A percentile compares a stretch with the other conserved stretches of the same genome.
Evolutionary conservation across 2,113 vertebrate species (phyloP).

Genomic region (Pterophyllum scalare): DNA sequence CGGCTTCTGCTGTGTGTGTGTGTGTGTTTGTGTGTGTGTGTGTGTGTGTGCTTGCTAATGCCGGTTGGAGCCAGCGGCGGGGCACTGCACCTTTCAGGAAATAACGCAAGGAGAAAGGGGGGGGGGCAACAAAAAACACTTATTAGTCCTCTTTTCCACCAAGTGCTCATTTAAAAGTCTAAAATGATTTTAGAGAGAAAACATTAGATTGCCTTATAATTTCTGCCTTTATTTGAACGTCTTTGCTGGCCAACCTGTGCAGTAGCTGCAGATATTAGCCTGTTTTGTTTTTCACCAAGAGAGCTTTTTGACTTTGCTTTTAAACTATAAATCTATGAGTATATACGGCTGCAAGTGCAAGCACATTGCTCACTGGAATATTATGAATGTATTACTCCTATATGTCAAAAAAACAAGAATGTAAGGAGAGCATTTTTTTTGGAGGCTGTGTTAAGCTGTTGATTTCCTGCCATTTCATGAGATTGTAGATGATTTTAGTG

Average conservation of each 20-base stretch:
- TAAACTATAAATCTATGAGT: neutral
- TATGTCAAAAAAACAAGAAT: constrained; percentile 2
- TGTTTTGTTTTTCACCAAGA: neutral
- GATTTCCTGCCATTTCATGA: neutral
- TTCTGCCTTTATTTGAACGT: constrained; percentile 31
- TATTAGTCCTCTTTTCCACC: constrained; percentile 71
- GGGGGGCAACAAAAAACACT: constrained; percentile 1
- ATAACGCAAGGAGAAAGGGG: constrained; percentile 67
- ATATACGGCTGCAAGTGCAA: neutral
- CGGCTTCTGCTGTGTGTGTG: constrained; percentile 73
- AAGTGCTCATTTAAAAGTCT: constrained; percentile 70
- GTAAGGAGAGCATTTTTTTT: neutral
- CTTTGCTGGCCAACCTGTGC: neutral
- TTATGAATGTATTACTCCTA: neutral
- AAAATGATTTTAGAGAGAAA: constrained; percentile 61
- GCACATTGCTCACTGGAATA: neutral
- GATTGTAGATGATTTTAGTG: neutral
- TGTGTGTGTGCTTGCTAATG: constrained; percentile 58
- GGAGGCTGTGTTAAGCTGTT: neutral
- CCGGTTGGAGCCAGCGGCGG: constrained; percentile 74
- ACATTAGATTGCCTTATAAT: constrained; percentile 41
- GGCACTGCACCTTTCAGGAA: constrained; percentile 80
- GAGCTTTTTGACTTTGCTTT: neutral
- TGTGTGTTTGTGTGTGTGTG: constrained; percentile 8
- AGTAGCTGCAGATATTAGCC: constrained; percentile 4